These are phyloP conservation scores for Tursiops truncatus DNA, from an alignment of 2,113 vertebrate species.

Conservation along the genomic window DNA sequence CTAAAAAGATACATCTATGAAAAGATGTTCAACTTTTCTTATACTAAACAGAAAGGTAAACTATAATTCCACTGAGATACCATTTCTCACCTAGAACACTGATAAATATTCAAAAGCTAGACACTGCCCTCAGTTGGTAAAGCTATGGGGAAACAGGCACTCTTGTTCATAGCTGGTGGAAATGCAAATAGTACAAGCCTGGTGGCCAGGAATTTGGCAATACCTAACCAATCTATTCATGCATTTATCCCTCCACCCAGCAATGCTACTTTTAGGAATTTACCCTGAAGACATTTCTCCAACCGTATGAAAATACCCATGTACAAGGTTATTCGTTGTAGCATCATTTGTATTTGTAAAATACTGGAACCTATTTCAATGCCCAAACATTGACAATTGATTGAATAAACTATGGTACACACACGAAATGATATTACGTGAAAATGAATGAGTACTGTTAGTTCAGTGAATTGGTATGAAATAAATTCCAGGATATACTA, in stretches of 20 bases:
- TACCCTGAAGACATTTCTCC: background rate
- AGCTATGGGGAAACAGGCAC: background rate
- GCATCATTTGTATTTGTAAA: background rate
- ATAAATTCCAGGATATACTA: background rate
- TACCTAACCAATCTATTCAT: background rate
- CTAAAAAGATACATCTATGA: background rate
- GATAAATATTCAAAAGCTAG: background rate
- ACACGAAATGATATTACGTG: background rate
- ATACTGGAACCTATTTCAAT: background rate
- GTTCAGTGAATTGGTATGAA: background rate
- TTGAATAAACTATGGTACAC: background rate
- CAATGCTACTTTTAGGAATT: background rate
- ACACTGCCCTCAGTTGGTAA: background rate
- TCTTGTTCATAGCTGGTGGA: background rate
- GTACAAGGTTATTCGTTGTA: background rate
- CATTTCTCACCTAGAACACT: background rate
- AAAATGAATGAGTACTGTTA: background rate
- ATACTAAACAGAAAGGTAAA: background rate
- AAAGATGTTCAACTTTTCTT: background rate
- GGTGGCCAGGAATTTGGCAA: background rate
- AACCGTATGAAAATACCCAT: background rate
- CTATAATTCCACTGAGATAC: background rate
- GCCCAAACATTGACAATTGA: background rate
- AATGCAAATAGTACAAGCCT: background rate
- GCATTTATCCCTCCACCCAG: background rate